phyloP scores from a whole-genome alignment of 1,140 invertebrate genomes.

The Tetramorium simillimum region DNA sequence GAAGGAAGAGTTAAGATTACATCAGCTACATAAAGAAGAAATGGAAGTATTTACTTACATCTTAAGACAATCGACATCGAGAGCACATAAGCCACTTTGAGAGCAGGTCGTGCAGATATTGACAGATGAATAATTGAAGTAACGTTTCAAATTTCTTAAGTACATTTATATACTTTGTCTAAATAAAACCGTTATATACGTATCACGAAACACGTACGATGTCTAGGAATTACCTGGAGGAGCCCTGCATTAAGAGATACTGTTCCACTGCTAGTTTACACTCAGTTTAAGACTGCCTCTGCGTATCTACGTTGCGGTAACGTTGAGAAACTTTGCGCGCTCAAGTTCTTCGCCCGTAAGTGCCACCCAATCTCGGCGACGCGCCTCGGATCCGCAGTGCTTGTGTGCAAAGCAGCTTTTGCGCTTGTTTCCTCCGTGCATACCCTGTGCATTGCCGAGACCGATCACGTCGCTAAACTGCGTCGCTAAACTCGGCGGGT shows the following conservation, averaged over 20 bases:
- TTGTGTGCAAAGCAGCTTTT: conserved; percentile 21
- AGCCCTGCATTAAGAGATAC: conserved; percentile 9
- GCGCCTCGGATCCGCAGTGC: not conserved
- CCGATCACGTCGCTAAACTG: conserved; percentile 3
- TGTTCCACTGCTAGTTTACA: not conserved
- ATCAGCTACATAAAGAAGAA: not conserved
- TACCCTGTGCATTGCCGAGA: not conserved
- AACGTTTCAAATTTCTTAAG: not conserved
- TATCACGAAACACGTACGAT: not conserved
- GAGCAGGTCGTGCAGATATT: not conserved
- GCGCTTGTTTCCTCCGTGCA: not conserved
- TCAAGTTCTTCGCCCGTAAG: conserved; percentile 17
- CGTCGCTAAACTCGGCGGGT: conserved; percentile 50
- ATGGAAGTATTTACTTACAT: not conserved
- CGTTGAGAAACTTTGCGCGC: conserved; percentile 20
- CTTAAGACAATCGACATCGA: not conserved
- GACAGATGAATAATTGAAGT: not conserved
- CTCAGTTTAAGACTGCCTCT: conserved; percentile 1
- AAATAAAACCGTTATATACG: not conserved
- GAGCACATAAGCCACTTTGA: not conserved
- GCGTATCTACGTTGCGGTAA: conserved; percentile 21
- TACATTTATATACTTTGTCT: not conserved
- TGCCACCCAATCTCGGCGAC: conserved; percentile 9
- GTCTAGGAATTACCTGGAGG: not conserved
- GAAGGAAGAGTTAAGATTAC: not conserved